phyloP scores from a whole-genome alignment of 2,797 vertebrate genomes.

The Sebastes aleutianus region DNA sequence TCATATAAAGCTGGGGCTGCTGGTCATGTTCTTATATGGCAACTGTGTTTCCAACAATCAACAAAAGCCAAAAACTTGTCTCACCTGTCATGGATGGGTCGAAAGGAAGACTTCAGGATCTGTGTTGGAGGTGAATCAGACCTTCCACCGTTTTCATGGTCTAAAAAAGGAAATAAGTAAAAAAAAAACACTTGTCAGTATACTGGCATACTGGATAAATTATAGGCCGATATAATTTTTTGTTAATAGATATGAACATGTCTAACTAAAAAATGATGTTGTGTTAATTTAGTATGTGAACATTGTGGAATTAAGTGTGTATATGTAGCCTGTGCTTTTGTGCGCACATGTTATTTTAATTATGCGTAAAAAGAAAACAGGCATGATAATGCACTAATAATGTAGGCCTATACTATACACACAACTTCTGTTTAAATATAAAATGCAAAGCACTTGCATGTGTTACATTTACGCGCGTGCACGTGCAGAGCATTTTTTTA shows the following conservation, averaged over 20 bases:
- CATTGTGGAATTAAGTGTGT: background rate
- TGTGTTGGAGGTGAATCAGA: slow-evolving; percentile 90
- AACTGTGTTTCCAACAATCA: background rate
- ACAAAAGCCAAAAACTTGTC: slow-evolving; percentile 40
- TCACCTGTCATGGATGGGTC: slow-evolving; percentile 95
- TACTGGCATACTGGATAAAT: background rate
- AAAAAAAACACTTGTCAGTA: background rate
- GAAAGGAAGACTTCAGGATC: slow-evolving; percentile 92
- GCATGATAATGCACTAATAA: background rate
- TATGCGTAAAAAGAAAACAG: background rate
- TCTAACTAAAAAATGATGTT: background rate
- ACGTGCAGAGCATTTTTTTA: accelerated
- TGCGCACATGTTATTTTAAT: background rate
- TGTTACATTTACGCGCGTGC: background rate
- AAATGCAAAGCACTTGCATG: background rate
- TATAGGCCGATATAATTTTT: background rate
- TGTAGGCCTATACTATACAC: background rate
- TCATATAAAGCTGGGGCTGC: background rate
- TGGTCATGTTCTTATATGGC: background rate
- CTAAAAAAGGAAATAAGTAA: slow-evolving; percentile 70
- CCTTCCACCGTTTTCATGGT: slow-evolving; percentile 90
- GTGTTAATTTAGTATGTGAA: background rate
- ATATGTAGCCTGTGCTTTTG: background rate
- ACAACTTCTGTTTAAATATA: background rate
- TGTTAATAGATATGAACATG: background rate